Percentiles rank a stretch among this genome's conserved stretches.
phyloP scores from a whole-genome alignment of 2,797 vertebrate genomes.

The Alauda arvensis region DNA sequence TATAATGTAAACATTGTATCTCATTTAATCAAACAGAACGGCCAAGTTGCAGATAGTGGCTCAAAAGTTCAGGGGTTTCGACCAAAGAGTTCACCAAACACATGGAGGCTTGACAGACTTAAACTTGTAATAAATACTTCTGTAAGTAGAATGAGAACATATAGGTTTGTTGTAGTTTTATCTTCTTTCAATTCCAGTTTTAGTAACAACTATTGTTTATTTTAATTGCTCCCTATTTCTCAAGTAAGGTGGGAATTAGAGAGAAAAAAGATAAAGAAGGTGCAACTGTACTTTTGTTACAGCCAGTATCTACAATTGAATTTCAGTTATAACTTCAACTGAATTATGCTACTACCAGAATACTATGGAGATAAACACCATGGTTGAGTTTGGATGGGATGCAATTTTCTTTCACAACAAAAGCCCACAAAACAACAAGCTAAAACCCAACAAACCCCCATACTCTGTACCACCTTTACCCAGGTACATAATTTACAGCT shows the following conservation, averaged over 20 bases:
- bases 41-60: fast-evolving
- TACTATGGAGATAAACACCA: fast-evolving
- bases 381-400: not conserved
- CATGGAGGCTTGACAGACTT: not conserved
- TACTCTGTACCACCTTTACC: not conserved
- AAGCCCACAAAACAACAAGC: not conserved
- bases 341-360: not conserved
- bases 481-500: not conserved
- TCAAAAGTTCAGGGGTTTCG: not conserved
- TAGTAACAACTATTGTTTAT: not conserved
- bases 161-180: fast-evolving
- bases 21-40: not conserved
- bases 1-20: not conserved
- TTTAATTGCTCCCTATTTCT: not conserved
- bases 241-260: not conserved
- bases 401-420: not conserved
- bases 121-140: not conserved
- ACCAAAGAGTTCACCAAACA: not conserved
- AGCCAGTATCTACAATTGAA: not conserved
- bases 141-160: not conserved
- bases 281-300: not conserved
- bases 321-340: not conserved
- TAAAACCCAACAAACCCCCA: not conserved
- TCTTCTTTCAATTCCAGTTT: not conserved
- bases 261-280: not conserved